phyloP scores from a whole-genome alignment of 2,797 vertebrate genomes.

The Meriones psammophilus region DNA sequence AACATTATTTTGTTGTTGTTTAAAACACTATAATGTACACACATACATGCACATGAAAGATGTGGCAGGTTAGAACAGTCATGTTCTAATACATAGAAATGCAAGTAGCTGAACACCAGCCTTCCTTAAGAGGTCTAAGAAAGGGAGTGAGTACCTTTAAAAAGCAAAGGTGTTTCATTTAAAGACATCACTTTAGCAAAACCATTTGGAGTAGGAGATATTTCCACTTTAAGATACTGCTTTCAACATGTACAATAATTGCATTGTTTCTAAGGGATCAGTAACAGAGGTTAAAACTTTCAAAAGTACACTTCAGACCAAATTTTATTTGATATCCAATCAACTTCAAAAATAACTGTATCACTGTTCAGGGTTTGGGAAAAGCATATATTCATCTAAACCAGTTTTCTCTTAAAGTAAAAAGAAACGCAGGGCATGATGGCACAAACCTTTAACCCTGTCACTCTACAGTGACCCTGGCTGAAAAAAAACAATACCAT shows the following conservation, averaged over 20 bases:
- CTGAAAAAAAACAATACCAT: no score
- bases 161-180: slow-evolving; percentile 1
- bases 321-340: slow-evolving; percentile 41
- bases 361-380: not conserved
- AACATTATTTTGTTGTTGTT: not conserved
- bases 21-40: not conserved
- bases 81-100: slow-evolving; percentile 12
- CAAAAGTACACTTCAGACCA: slow-evolving; percentile 47
- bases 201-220: not conserved
- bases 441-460: not conserved
- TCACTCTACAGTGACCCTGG: not conserved
- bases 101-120: not conserved
- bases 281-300: slow-evolving; percentile 50
- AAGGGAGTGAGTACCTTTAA: not conserved
- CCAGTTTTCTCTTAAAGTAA: not conserved
- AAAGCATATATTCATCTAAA: slow-evolving; percentile 23
- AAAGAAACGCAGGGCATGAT: not conserved
- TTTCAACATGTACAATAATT: slow-evolving; percentile 8
- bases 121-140: not conserved
- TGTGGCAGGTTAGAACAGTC: slow-evolving; percentile 60
- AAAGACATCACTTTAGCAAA: slow-evolving; percentile 33
- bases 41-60: slow-evolving; percentile 40
- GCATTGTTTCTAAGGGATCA: slow-evolving; percentile 50
- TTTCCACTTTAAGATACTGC: slow-evolving; percentile 12
- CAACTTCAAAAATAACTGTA: slow-evolving; percentile 56